Conservation (phyloP, 2,888 invertebrate genomes). For the Lydus trimaculatus region DNA sequence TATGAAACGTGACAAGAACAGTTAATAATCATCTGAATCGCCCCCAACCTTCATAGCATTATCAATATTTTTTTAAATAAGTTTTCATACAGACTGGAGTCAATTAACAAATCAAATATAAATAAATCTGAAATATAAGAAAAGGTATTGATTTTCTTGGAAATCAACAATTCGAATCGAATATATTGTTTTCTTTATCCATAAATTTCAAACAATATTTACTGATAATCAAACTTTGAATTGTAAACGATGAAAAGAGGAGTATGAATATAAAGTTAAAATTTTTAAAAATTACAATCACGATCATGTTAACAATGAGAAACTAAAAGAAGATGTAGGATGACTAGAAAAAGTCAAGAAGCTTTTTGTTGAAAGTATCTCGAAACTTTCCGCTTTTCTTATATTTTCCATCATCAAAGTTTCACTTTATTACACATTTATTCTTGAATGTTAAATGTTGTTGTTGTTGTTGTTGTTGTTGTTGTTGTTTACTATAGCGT, state of each 20-base stretch:
- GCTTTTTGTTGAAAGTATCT: not conserved
- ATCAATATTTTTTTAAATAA: not conserved
- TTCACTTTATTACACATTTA: not conserved
- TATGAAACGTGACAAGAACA: conserved; percentile 1
- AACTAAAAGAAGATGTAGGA: not conserved
- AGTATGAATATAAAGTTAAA: not conserved
- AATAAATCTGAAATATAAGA: no score
- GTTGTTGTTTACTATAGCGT: not conserved
- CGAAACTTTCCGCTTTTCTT: not conserved
- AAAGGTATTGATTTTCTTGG: no score
- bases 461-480: conserved; percentile 4
- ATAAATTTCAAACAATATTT: no score
- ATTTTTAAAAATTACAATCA: not conserved
- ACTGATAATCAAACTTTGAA: not conserved
- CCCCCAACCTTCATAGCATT: not conserved
- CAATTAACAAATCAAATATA: no score
- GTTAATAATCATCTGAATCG: not conserved
- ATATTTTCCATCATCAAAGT: not conserved
- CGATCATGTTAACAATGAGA: not conserved
- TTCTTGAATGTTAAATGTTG: not conserved
- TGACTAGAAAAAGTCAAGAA: not conserved
- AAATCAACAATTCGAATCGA: no score
- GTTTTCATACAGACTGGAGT: no score
- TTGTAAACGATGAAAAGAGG: not conserved
- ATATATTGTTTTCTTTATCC: no score